These are phyloP conservation scores for Linurgus olivaceus DNA, from an alignment of 2,797 vertebrate species.

Conservation along the genomic window DNA sequence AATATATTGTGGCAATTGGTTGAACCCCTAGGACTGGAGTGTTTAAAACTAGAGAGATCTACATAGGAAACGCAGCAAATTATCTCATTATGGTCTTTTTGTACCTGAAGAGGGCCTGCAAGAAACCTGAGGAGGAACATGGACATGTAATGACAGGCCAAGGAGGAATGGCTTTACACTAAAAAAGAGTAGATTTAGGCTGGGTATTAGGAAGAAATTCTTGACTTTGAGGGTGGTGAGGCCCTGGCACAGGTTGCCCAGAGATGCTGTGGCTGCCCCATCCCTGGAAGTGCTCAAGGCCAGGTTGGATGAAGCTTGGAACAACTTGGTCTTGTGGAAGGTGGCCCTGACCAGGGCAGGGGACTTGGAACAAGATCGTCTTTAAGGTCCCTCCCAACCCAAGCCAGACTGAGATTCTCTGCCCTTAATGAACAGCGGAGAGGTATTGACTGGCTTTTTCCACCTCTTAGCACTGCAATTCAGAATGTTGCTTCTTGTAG, in stretches of 20 bases:
- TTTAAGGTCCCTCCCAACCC: background rate
- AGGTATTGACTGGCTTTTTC: background rate
- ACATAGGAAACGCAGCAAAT: background rate
- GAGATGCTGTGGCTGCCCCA: background rate
- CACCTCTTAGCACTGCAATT: background rate
- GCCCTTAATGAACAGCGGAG: background rate
- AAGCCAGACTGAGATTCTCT: background rate
- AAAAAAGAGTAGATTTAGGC: background rate
- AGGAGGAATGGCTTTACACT: background rate
- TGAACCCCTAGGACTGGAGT: background rate
- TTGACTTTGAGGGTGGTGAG: background rate
- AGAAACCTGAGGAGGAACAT: background rate
- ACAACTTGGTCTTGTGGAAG: background rate
- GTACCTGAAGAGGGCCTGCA: background rate
- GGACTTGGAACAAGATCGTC: background rate
- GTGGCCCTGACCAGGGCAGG: background rate
- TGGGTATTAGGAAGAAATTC: background rate
- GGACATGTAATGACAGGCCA: background rate
- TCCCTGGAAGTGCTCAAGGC: background rate
- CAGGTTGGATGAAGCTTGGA: background rate
- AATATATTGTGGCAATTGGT: background rate
- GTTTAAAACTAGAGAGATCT: background rate
- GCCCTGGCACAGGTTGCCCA: background rate
- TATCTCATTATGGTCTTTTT: background rate
- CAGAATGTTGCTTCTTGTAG: background rate